These are phyloP conservation scores for Leucoraja ocellata DNA, from an alignment of 2,797 vertebrate genomes.

Conservation along the genomic window DNA sequence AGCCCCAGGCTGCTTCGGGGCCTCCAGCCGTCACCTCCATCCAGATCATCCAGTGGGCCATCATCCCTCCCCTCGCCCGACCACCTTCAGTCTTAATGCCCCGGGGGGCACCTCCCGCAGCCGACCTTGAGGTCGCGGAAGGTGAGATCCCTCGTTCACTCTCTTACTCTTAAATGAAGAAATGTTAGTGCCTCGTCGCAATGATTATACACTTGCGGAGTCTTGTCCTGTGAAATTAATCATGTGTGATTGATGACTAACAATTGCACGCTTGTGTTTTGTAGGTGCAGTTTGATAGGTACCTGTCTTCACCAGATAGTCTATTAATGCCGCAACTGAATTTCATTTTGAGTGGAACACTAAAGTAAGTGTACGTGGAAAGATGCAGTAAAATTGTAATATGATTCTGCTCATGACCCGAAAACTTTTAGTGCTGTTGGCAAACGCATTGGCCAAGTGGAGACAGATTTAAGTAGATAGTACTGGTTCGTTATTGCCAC, in stretches of 20 bases:
- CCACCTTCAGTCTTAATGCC: too few relatives aligned
- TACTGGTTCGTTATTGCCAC: background rate
- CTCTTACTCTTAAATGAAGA: background rate
- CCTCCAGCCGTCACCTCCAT: too few relatives aligned
- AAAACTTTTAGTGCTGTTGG: background rate
- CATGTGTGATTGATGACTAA: background rate
- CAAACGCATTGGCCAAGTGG: background rate
- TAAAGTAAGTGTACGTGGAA: conserved; percentile 74
- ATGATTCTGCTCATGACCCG: background rate
- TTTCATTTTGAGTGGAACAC: conserved; percentile 86
- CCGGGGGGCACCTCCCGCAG: too few relatives aligned
- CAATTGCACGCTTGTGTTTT: background rate
- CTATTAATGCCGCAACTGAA: conserved; percentile 88
- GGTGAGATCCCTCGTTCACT: too few relatives aligned
- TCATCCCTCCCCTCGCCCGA: too few relatives aligned
- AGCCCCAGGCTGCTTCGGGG: too few relatives aligned
- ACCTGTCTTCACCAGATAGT: conserved; percentile 83
- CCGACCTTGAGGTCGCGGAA: too few relatives aligned
- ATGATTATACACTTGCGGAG: background rate
- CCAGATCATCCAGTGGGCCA: too few relatives aligned
- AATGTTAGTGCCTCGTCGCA: background rate
- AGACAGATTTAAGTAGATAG: background rate
- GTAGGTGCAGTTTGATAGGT: conserved; percentile 92
- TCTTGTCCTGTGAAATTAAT: background rate
- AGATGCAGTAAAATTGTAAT: background rate